A percentile compares a stretch with the other conserved stretches of the same genome.
Evolutionary conservation across 2,888 invertebrate species (phyloP).

Genomic region (Drosophila paramelanica): DNA sequence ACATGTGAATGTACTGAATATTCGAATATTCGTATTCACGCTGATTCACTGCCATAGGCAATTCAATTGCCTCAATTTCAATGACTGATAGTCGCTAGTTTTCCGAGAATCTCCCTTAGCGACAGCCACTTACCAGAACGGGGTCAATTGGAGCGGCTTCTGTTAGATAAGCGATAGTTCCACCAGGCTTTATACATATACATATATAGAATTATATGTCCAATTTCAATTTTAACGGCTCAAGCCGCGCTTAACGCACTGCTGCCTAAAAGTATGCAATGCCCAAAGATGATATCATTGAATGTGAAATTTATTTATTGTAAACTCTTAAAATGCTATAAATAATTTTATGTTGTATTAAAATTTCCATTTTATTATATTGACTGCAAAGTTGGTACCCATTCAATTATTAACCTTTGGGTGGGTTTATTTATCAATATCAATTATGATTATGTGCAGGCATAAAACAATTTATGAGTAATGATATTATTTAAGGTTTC

Average conservation of each 20-base stretch:
- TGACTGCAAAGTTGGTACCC: no score
- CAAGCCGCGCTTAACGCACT: constrained; percentile 23
- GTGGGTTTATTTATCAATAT: no score
- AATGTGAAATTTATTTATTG: no score
- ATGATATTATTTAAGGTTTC: not conserved
- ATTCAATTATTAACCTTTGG: no score
- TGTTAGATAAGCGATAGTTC: constrained; percentile 21
- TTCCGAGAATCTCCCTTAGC: not conserved
- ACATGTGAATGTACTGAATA: constrained; percentile 36
- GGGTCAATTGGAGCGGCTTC: constrained; percentile 42
- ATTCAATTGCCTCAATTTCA: constrained; percentile 50
- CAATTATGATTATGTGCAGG: no score
- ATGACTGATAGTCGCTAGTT: constrained; percentile 16
- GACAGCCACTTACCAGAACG: constrained; percentile 12
- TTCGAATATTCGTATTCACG: constrained; percentile 29
- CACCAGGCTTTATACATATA: not conserved
- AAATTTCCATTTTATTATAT: not conserved
- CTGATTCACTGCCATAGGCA: constrained; percentile 47
- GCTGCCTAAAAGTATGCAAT: constrained; percentile 67
- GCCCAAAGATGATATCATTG: not conserved
- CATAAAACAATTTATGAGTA: not conserved
- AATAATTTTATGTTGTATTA: not conserved
- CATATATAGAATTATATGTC: not conserved
- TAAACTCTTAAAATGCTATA: no score
- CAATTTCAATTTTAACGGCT: constrained; percentile 1